Base-by-base conservation (phyloP, 2,797 vertebrate species). In the Peromyscus attwateri region DNA sequence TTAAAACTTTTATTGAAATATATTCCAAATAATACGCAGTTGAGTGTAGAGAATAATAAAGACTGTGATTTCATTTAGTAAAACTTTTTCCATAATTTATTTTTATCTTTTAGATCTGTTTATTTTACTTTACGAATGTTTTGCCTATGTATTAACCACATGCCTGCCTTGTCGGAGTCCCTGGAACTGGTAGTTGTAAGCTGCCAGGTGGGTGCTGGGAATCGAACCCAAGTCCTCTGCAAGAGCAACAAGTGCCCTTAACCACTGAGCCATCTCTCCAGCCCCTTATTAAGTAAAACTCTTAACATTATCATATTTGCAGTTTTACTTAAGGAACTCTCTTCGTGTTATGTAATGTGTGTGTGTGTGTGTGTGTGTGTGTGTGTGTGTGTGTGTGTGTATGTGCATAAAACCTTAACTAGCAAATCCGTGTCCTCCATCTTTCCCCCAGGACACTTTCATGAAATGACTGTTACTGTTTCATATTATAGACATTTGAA, bases 31-130 rank as follows among this genome's bases (percentile, higher is more conserved):
- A 96, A 96, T n/a, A 90, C 11, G 52, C 14, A 80, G 31, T 64
- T 91, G 79, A 34, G 4, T 85, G 29, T 31, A 73, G 55, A 95
- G 68, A 94, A 95, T 79, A 87, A 73, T 80, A 60, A 95, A 80
- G 66, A 71, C 49, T 87, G 11, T 80, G 11, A 6, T 62, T 85
- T 85, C 64, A 52, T 90, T 95, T 90, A 87, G 71, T 80, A 27
- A 84, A 90, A 90, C n/a, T 77, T 64, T 43, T 89, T 92, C 66
- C 90, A 43, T 5, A n/a, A n/a, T 70, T 37, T 37, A 31, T 12
- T 25, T 34, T 66, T 66, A 14, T 34, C 12, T 40, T 73, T 73
- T 40, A 40, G n/a, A 73, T 23, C 70, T 73, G n/a, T 57, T 70
- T n/a, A 9, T 19, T 73, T 40, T 40, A 73, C 19, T 73, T 73